These are phyloP conservation scores for Embiotoca jacksoni DNA, from an alignment of 2,113 vertebrate genomes.

Conservation along the genomic window DNA sequence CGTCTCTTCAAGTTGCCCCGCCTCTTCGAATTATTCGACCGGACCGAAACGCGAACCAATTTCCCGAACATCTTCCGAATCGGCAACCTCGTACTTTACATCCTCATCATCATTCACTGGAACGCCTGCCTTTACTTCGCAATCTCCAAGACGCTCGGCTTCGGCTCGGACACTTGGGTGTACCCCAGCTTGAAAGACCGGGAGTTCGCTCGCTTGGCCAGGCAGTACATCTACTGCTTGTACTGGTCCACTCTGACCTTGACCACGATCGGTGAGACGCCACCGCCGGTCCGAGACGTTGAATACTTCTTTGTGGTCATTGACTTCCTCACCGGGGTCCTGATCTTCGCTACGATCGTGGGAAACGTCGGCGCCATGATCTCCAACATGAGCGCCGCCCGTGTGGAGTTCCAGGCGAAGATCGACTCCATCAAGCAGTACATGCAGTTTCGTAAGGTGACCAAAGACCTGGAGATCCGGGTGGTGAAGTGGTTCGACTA, in stretches of 20 bases:
- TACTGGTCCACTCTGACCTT: conserved; percentile 81
- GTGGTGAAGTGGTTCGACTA: conserved; percentile 83
- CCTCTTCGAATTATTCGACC: conserved; percentile 94
- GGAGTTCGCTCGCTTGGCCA: conserved; percentile 79
- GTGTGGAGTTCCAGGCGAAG: conserved; percentile 79
- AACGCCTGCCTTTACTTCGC: conserved; percentile 93
- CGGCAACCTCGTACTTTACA: conserved; percentile 92
- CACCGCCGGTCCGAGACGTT: conserved; percentile 73
- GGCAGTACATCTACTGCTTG: conserved; percentile 78
- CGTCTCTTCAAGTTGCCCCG: conserved; percentile 87
- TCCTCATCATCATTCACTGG: conserved; percentile 95
- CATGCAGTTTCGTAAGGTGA: conserved; percentile 78
- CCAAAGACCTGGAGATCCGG: conserved; percentile 72
- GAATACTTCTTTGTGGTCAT: conserved; percentile 78
- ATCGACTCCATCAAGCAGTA: conserved; percentile 81
- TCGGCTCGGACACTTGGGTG: conserved; percentile 92
- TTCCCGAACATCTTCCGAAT: conserved; percentile 94
- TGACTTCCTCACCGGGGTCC: conserved; percentile 79
- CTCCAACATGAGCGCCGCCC: conserved; percentile 75
- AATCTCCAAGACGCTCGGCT: conserved; percentile 90
- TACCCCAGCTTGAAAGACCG: conserved; percentile 86
- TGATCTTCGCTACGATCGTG: conserved; percentile 81
- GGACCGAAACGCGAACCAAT: conserved; percentile 93
- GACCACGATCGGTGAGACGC: conserved; percentile 79
- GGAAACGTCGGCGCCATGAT: conserved; percentile 82